These are phyloP conservation scores for Daboia siamensis DNA, from an alignment of 2,113 vertebrate species.

Conservation along the genomic window DNA sequence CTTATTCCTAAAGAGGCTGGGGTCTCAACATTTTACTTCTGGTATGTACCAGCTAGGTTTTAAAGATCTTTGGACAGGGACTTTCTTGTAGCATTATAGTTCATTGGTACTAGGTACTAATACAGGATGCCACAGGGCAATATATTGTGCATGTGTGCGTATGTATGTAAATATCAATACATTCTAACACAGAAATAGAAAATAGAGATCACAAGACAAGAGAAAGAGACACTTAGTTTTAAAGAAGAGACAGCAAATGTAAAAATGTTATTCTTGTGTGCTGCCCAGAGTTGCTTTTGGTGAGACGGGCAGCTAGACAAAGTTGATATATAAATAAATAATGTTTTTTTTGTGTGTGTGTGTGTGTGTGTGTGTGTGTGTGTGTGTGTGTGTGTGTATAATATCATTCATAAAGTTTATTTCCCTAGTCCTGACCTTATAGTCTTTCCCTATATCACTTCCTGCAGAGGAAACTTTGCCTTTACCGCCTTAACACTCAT, in stretches of 20 bases:
- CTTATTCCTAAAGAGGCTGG: background rate
- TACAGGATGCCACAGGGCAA: no score
- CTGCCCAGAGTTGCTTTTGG: background rate
- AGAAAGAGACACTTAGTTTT: background rate
- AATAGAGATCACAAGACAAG: background rate
- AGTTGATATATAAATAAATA: background rate
- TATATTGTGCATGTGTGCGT: no score
- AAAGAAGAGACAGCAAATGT: background rate
- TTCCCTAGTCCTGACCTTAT: background rate
- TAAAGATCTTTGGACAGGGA: background rate
- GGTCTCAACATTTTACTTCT: background rate
- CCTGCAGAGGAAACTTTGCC: slow-evolving; percentile 4
- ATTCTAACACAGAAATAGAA: background rate
- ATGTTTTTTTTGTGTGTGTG: background rate
- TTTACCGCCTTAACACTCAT: slow-evolving; percentile 46
- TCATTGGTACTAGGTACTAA: background rate
- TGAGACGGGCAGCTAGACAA: background rate
- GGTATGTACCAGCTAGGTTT: background rate
- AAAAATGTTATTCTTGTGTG: background rate
- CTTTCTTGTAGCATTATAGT: background rate
- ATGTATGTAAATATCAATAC: background rate
- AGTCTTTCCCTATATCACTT: background rate
- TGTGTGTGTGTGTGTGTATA: background rate
- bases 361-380: background rate
- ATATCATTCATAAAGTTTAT: background rate